Base-by-base conservation (phyloP, 2,797 vertebrate species). In the Dryobates pubescens region DNA sequence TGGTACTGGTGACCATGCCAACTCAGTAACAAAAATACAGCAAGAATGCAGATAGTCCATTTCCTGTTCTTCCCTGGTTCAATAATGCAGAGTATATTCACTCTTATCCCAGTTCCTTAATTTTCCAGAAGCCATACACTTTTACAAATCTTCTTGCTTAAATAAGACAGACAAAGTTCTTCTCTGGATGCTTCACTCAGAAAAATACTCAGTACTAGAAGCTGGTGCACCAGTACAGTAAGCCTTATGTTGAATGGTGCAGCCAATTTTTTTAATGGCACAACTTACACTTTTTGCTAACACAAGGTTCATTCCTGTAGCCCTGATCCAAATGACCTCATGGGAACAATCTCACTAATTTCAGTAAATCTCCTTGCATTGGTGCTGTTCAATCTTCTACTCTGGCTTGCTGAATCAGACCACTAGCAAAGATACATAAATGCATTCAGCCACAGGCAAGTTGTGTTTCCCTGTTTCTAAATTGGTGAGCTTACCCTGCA, bases 1-100 rank as follows among this genome's bases (percentile, higher is more conserved):
- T 84, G 58, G 26, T 79, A 7, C 30, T 51, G 20, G 83, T 69
- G 61, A 58, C 24, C 30, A 54, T 17, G 47, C 19, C n/a, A 63
- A 78, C 1, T 5, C 12, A 12, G 17, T 94, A 96, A 94, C 79
- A 95, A 92, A 93, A 89, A 94, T 43, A 59, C 72, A 90, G 82
- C n/a, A 67, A 75, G 38, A 94, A 93, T 41, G 86, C 68, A 90
- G 92, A 61, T 83, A 72, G 36, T 54, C 89, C 93, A 32, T 93
- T 96, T 94, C 74, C 82, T 88, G 29, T 72, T 80, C 49, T 90
- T 88, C 95, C 36, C 57, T 94, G 94, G 94, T 96, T 94, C 93
- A 96, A 76, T 94, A 71, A 91, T 69, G 70, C 90, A 67, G 69
- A 38, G 34, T 75, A 91, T 12, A 38, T 27, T 45, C 4, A 56